phyloP scores from a whole-genome alignment of 2,888 invertebrate genomes.

The Macropis europaea region DNA sequence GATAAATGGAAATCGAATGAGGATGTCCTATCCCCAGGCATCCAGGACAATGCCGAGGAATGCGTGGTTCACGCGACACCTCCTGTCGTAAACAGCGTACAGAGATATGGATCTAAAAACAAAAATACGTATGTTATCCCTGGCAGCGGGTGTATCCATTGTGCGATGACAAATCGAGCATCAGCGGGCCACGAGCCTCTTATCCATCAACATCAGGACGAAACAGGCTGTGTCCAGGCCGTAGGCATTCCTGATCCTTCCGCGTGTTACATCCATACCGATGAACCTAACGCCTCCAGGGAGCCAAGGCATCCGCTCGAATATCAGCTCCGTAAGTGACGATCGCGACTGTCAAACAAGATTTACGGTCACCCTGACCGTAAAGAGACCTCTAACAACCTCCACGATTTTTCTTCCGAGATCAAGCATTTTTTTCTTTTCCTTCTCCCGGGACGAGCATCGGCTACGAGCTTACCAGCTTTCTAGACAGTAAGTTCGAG shows the following conservation, averaged over 20 bases:
- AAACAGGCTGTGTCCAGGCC: constrained; percentile 38
- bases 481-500: neutral
- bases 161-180: constrained; percentile 72
- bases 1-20: neutral
- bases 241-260: constrained; percentile 36
- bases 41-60: constrained; percentile 31
- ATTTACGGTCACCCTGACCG: constrained; percentile 29
- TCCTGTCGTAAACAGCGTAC: constrained; percentile 25
- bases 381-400: constrained; percentile 28
- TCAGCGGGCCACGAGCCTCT: constrained; percentile 57
- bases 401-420: constrained; percentile 29
- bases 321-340: constrained; percentile 35
- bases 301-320: constrained; percentile 25
- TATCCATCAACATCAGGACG: constrained; percentile 70
- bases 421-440: neutral
- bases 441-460: neutral
- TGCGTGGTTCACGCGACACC: constrained; percentile 6
- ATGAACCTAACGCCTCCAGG: constrained; percentile 32
- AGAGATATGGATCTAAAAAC: constrained; percentile 34
- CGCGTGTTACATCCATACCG: constrained; percentile 41
- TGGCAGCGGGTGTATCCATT: constrained; percentile 50
- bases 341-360: constrained; percentile 46
- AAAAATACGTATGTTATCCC: constrained; percentile 2
- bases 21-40: neutral
- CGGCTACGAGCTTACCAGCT: neutral